Evolutionary conservation across 2,113 vertebrate genomes (phyloP).

Genomic region (Meriones unguiculatus): DNA sequence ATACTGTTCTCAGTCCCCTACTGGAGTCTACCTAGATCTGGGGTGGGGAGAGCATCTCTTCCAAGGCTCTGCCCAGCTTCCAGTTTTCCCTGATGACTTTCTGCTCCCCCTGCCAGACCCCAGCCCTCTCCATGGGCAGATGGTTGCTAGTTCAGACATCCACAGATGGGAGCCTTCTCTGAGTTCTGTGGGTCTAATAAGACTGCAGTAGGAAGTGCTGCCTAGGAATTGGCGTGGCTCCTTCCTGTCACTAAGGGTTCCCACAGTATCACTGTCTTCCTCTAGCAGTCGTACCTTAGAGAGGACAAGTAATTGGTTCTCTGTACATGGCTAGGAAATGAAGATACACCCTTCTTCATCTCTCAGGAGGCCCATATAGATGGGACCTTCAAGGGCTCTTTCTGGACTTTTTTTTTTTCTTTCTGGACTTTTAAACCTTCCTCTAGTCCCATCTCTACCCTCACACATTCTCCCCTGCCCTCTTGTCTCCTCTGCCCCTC

Average conservation of each 20-base stretch:
- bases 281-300: not conserved
- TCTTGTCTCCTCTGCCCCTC: not conserved
- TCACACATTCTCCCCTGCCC: too few species aligned
- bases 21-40: not conserved
- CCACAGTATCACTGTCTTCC: not conserved
- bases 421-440: too few species aligned
- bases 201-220: not conserved
- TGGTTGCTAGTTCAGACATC: not conserved
- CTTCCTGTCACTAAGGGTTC: too few species aligned
- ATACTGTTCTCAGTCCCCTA: not conserved
- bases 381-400: not conserved
- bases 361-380: not conserved
- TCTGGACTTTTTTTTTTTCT: too few species aligned
- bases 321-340: too few species aligned
- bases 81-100: not conserved
- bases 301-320: not conserved
- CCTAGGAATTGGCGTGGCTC: rapidly evolving
- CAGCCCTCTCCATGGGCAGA: not conserved
- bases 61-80: not conserved
- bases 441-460: not conserved
- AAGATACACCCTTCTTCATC: not conserved
- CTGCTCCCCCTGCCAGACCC: not conserved
- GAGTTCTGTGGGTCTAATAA: not conserved
- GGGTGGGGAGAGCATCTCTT: not conserved
- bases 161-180: not conserved